phyloP scores from a whole-genome alignment of 2,888 invertebrate species.

The Lithophane socia region DNA sequence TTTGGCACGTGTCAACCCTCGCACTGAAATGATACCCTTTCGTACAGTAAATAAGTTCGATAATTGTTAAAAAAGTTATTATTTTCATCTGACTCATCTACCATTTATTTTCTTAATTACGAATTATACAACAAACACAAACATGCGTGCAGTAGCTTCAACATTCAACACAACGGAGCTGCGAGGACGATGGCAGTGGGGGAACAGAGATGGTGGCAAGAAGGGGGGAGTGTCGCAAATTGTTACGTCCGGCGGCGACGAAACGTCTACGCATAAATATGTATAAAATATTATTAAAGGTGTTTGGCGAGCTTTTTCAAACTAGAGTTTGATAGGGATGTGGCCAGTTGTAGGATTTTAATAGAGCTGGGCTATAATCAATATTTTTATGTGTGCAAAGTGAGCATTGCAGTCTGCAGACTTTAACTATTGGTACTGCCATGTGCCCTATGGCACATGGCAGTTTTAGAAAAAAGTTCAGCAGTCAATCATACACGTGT shows the following conservation, averaged over 20 bases:
- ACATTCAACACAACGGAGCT: slow-evolving; percentile 40
- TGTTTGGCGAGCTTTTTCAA: slow-evolving; percentile 29
- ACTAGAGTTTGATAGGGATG: slow-evolving; percentile 6
- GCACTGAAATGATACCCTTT: too few species aligned
- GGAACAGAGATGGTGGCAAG: neutral
- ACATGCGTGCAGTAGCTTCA: slow-evolving; percentile 40
- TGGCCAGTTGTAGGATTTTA: neutral
- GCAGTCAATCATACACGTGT: too few species aligned
- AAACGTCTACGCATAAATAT: slow-evolving; percentile 45
- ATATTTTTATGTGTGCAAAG: neutral
- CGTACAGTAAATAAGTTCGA: too few species aligned
- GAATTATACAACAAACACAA: slow-evolving; percentile 25
- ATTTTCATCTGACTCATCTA: neutral
- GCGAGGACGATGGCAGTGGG: slow-evolving; percentile 6
- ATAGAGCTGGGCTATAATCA: neutral
- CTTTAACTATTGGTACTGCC: too few species aligned
- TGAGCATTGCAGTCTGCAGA: too few species aligned
- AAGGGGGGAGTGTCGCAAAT: slow-evolving; percentile 65
- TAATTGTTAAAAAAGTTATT: too few species aligned
- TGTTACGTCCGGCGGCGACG: slow-evolving; percentile 74
- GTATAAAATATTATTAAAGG: neutral
- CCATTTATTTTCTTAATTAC: slow-evolving; percentile 2
- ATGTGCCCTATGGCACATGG: too few species aligned
- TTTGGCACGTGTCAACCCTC: too few species aligned
- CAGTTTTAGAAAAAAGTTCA: too few species aligned